Base-by-base conservation (phyloP, 2,888 invertebrate genomes). In the Sesamia inferens region DNA sequence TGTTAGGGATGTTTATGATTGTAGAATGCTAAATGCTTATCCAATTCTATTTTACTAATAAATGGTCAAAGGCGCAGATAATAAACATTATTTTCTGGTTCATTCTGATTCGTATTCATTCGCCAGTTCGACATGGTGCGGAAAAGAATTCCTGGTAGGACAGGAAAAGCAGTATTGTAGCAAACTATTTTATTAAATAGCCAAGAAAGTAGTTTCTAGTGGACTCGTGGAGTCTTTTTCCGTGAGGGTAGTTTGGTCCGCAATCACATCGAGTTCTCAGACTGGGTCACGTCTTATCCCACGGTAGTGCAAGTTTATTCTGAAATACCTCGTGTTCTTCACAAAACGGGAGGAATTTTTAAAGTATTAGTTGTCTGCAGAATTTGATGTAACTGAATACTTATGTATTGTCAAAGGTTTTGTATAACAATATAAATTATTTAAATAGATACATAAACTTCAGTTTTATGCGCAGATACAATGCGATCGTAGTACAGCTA, bases 241-340 rank as follows among this genome's bases (percentile, higher is more conserved):
- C 58, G 62, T 55, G 58, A 48, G 19, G 61, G 14, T 69, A 76
- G 82, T 71, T 71, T 71, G 54, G 71, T 82, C 78, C 82, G 70
- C 82, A 79, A 79, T 79, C 82, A 71, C 66, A 77, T 77, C 59
- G 78, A n/a, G 51, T 58, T 57, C 82, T 65, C 78, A 61, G 44
- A 58, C 76, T 78, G 55, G 71, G 71, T 66, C 79, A 78, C 79
- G 79, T 79, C 59, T 64, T 48, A 57, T 78, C 71, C 78, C 71
- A 63, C 58, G 51, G 47, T 63, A 67, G 58, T 71, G 82, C 67
- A 82, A 82, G 78, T 82, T 79, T 82, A 82, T 78, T 68, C 59
- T 63, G 61, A 44, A 71, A 82, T 78, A 59, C 6, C 63, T 81
- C 54, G 42, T 63, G 51, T 57, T 76, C 54, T 76, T 62, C 24